These are phyloP conservation scores for Phanerotoma sp. DNA, from an alignment of 2,888 invertebrate species.

Conservation along the genomic window DNA sequence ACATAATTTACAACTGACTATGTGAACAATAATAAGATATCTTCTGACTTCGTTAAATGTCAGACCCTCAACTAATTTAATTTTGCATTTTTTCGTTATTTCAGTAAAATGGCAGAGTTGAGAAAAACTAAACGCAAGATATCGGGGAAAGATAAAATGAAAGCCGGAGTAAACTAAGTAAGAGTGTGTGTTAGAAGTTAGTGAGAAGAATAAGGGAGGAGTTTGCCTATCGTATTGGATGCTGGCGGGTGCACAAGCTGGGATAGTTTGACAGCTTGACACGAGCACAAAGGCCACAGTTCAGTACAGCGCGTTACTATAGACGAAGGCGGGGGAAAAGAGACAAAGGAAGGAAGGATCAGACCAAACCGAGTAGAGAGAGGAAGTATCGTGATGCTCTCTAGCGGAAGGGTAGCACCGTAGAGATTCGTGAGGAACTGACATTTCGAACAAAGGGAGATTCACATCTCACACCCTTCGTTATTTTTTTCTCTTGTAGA, in stretches of 20 bases:
- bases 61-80: no score
- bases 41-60: no score
- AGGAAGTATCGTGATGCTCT: slow-evolving; percentile 62
- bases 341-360: slow-evolving; percentile 36
- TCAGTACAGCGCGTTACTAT: slow-evolving; percentile 40
- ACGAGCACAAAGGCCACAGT: slow-evolving; percentile 59
- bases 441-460: slow-evolving; percentile 31
- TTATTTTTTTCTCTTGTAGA: no score
- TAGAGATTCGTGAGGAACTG: slow-evolving; percentile 28
- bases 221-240: slow-evolving; percentile 50
- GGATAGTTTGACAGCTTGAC: slow-evolving; percentile 58
- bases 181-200: slow-evolving; percentile 22
- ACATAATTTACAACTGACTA: no score
- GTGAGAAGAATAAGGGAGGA: slow-evolving; percentile 29
- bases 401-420: slow-evolving; percentile 42
- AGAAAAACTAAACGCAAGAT: slow-evolving; percentile 13
- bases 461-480: slow-evolving; percentile 11
- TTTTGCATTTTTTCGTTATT: no score
- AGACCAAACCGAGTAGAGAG: slow-evolving; percentile 31
- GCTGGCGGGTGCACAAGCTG: slow-evolving; percentile 39
- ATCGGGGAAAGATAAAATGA: slow-evolving; percentile 25
- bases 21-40: no score
- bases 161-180: slow-evolving; percentile 28
- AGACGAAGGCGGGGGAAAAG: slow-evolving; percentile 36
- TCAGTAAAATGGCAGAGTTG: neutral